Evolutionary conservation across 2,113 vertebrate genomes (phyloP).

Genomic region (Chloebia gouldiae): DNA sequence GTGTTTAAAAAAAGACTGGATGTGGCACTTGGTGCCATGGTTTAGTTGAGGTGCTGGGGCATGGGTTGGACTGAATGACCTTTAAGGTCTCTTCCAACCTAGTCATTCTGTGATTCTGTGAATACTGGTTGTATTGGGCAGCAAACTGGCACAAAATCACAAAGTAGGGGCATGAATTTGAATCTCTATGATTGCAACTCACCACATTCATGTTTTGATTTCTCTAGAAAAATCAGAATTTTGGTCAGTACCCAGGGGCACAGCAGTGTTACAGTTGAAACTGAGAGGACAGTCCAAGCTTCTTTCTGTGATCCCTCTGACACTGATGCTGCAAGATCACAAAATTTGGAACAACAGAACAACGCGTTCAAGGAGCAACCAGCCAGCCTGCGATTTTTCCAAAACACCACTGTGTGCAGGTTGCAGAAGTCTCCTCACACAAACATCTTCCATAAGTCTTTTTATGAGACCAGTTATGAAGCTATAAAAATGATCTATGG

Average conservation of each 20-base stretch:
- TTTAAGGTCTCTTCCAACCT: no score
- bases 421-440: background rate
- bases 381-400: background rate
- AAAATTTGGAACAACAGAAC: background rate
- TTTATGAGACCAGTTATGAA: background rate
- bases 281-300: background rate
- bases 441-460: background rate
- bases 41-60: no score
- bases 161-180: background rate
- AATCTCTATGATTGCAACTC: background rate
- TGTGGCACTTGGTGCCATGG: no score
- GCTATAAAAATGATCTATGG: background rate
- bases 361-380: background rate
- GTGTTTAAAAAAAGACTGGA: no score
- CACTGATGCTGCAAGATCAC: fast-evolving
- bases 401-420: background rate
- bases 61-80: no score
- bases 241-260: background rate
- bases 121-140: no score
- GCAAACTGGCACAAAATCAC: background rate
- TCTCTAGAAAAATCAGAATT: background rate
- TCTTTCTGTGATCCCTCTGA: background rate
- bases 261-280: background rate
- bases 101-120: no score
- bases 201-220: background rate